Evolutionary conservation across 2,888 invertebrate species (phyloP).

Genomic region (Cantharis flavilabris): DNA sequence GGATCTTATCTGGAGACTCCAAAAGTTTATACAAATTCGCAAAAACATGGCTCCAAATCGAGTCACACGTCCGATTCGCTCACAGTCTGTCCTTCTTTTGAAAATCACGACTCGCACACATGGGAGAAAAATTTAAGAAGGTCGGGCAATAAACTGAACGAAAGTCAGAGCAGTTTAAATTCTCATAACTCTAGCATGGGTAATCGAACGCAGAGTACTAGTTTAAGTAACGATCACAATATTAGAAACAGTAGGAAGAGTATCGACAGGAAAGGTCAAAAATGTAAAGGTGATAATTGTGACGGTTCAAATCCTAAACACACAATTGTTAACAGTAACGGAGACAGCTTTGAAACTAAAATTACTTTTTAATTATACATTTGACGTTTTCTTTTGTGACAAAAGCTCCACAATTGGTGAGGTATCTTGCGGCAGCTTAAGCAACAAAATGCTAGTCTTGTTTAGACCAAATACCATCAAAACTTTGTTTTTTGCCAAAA

Average conservation of each 20-base stretch:
- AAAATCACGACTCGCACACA: constrained; percentile 36
- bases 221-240: constrained; percentile 50
- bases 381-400: background rate
- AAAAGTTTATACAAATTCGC: constrained; percentile 34
- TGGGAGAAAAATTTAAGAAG: constrained; percentile 42
- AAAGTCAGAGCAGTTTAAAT: constrained; percentile 54
- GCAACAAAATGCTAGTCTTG: background rate
- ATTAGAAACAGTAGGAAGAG: constrained; percentile 40
- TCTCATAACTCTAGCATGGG: constrained; percentile 50
- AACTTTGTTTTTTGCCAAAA: background rate
- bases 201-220: constrained; percentile 55
- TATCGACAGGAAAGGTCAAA: constrained; percentile 38
- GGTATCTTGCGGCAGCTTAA: background rate
- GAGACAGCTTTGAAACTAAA: constrained; percentile 52
- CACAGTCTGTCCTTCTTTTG: constrained; percentile 41
- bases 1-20: constrained; percentile 50
- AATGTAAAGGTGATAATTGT: constrained; percentile 23
- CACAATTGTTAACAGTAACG: constrained; percentile 48
- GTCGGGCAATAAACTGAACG: constrained; percentile 47
- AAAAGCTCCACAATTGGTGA: background rate
- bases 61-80: constrained; percentile 47
- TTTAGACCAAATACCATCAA: background rate
- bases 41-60: constrained; percentile 47
- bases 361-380: constrained; percentile 32
- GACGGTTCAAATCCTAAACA: constrained; percentile 45